Conservation (phyloP, 64 coral and sea anemone genomes). For the Stichodactyla helianthus region DNA sequence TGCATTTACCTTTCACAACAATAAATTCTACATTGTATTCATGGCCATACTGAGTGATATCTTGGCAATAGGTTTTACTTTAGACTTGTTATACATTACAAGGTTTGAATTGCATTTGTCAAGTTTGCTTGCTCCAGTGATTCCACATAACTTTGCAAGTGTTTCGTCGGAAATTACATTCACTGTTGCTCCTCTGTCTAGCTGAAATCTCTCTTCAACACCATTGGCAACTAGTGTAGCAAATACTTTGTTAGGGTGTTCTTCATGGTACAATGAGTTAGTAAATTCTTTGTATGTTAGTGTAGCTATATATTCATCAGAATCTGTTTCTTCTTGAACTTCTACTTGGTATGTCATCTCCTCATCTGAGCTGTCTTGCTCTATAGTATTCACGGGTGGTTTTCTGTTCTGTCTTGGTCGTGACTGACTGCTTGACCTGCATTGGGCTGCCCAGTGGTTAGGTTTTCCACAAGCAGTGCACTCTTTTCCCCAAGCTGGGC, state of each 20-base stretch:
- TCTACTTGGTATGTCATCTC: background rate
- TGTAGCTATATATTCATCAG: slow-evolving; percentile 26
- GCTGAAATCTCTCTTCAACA: slow-evolving; percentile 2
- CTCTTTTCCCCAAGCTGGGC: slow-evolving; percentile 37
- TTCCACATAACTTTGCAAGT: slow-evolving; percentile 2
- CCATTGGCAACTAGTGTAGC: slow-evolving; percentile 13
- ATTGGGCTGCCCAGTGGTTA: background rate
- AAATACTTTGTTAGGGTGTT: slow-evolving; percentile 19
- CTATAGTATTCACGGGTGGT: background rate
- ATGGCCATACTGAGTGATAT: background rate
- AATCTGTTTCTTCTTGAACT: background rate
- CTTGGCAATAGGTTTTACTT: slow-evolving; percentile 30
- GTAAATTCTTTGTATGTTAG: slow-evolving; percentile 13
- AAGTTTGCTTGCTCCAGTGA: background rate
- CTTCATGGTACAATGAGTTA: background rate
- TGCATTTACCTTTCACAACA: background rate
- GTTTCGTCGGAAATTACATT: slow-evolving; percentile 26
- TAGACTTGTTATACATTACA: slow-evolving; percentile 52
- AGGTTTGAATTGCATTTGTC: slow-evolving; percentile 18
- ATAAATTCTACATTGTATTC: slow-evolving; percentile 9
- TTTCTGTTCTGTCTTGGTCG: background rate
- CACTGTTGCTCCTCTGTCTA: slow-evolving; percentile 49
- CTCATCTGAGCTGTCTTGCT: background rate
- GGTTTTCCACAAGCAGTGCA: background rate
- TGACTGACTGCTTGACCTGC: background rate